A percentile compares a stretch with the other conserved stretches of the same genome.
These are phyloP conservation scores for Anomalospiza imberbis DNA, from an alignment of 2,797 vertebrate species.

Conservation along the genomic window DNA sequence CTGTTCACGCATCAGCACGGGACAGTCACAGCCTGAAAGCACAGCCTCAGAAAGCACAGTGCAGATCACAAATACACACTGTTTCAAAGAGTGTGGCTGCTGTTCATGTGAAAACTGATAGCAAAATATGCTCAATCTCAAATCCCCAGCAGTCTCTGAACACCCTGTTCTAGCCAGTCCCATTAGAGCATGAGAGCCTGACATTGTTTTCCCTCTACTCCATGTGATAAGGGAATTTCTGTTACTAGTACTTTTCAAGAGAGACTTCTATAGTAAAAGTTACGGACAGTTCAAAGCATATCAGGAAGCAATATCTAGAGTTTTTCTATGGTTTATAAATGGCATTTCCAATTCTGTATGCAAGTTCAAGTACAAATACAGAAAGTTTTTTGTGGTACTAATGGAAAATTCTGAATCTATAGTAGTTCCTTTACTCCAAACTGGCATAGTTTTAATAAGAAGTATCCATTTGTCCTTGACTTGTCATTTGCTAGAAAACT, in stretches of 20 bases:
- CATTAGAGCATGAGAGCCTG: background rate
- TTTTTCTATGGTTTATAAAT: background rate
- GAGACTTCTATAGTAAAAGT: background rate
- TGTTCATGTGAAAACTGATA: background rate
- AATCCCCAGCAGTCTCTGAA: background rate
- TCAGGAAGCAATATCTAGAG: background rate
- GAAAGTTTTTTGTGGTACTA: background rate
- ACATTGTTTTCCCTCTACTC: background rate
- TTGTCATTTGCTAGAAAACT: background rate
- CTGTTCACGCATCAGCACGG: fast-evolving
- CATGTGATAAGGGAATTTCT: background rate
- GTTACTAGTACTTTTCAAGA: background rate
- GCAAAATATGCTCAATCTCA: background rate
- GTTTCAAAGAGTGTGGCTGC: background rate
- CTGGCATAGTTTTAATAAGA: background rate
- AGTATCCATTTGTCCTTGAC: background rate
- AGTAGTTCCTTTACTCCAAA: background rate
- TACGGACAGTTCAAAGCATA: background rate
- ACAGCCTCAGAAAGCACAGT: background rate
- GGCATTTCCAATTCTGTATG: background rate
- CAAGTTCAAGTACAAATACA: background rate
- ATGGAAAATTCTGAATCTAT: background rate
- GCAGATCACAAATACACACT: background rate
- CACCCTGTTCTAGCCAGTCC: background rate
- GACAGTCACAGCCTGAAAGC: background rate